A percentile compares a stretch with the other conserved stretches of the same genome.
Conservation (phyloP, 2,888 invertebrate species). For the Aphidius colemani region DNA sequence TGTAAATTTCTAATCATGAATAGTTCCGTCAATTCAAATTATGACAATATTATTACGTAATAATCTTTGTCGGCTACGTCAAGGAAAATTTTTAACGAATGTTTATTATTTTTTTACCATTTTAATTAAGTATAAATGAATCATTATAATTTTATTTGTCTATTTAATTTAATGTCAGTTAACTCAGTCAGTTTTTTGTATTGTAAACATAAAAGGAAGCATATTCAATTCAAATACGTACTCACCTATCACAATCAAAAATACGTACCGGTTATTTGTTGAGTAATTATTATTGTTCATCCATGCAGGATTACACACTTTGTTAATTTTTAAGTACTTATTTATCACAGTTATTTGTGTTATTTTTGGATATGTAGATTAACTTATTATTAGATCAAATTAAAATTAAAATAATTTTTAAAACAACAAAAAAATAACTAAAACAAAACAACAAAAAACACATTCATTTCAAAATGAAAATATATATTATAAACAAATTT, state of each 20-base stretch:
- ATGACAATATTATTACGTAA: neutral
- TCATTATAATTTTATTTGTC: no score
- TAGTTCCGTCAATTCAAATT: neutral
- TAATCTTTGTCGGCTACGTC: no score
- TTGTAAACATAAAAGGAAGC: no score
- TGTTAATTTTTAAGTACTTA: neutral
- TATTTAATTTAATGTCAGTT: no score
- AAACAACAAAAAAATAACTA: constrained; percentile 33
- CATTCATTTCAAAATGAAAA: constrained; percentile 55
- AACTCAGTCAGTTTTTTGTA: no score
- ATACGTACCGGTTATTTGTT: constrained; percentile 30
- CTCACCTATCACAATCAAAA: constrained; percentile 31
- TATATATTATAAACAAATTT: constrained; percentile 60
- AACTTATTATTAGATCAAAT: no score
- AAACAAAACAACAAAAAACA: constrained; percentile 42
- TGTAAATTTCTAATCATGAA: neutral
- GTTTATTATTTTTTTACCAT: no score
- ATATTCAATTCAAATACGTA: constrained; percentile 9
- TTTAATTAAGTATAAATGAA: no score
- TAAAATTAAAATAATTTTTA: constrained; percentile 15
- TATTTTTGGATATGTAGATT: no score
- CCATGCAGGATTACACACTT: constrained; percentile 25
- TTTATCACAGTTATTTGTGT: constrained; percentile 3
- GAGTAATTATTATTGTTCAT: constrained; percentile 11
- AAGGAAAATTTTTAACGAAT: no score